Base-by-base conservation (phyloP, 2,888 invertebrate genomes). In the Marasmarcha lunaedactyla region DNA sequence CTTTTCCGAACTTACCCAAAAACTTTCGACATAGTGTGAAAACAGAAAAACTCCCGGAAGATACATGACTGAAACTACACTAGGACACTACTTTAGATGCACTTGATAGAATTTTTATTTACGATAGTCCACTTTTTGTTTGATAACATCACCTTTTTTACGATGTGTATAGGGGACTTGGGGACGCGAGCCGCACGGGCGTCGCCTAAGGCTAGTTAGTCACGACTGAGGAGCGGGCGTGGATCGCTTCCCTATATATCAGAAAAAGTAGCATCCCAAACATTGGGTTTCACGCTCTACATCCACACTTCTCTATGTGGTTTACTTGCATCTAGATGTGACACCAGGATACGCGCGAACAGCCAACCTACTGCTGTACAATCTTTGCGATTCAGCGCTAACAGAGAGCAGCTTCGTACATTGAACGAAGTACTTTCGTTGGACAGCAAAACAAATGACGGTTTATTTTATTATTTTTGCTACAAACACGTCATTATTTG, bases 21-120 rank as follows among this genome's bases (percentile, higher is more conserved):
- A 73, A 70, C 69, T 79, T 62, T 74, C 79, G 55, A 83, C 60
- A 55, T 77, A 83, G 53, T 73, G 63, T 48, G 79, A 70, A 63
- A 79, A 71, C 46, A 78, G 59, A 46, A 78, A 71, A 61, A 68
- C 67, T 60, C 72, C 81, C 63, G 78, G 74, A 66, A 79, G 64
- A 59, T 70, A 68, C 81, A 83, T 83, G 54, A 64, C 52, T 60
- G 55, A 57, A 55, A 20, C 55, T 62, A 67, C 71, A 73, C 70
- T 52, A 56, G 50, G 49, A 59, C 63, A 74, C 70, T 77, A 71
- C 61, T 58, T 58, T 48, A 55, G 52, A 57, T 53, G 50, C 61
- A 64, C 68, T 55, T 30, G 4, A 51, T 48, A 59, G 57, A 52
- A 42, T 71, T 73, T 72, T 71, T 76, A 74, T 76, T 63, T 71